phyloP scores from a whole-genome alignment of 1,140 invertebrate species.

The Macrobrachium nipponense region DNA sequence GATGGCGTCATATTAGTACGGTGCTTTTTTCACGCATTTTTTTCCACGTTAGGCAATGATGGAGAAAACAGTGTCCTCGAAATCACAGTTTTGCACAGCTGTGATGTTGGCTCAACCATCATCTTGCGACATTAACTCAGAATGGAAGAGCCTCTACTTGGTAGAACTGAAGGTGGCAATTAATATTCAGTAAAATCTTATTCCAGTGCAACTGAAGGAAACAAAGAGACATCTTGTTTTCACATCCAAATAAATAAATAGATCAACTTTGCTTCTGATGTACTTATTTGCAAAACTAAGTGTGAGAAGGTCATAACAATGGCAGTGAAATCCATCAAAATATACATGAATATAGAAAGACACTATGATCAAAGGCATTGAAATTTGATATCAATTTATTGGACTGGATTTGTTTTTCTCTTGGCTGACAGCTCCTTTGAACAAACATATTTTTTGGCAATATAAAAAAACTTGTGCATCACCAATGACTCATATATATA shows the following conservation, averaged over 20 bases:
- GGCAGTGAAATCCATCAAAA: constrained; percentile 34
- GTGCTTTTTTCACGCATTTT: background rate
- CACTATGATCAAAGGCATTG: constrained; percentile 12
- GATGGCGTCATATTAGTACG: background rate
- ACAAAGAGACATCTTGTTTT: background rate
- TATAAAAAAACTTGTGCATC: no score
- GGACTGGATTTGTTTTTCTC: no score
- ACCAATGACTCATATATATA: no score
- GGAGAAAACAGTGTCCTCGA: background rate
- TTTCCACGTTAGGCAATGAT: background rate
- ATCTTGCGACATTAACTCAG: constrained; percentile 7
- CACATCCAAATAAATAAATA: constrained; percentile 28
- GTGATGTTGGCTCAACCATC: constrained; percentile 15
- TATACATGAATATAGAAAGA: constrained; percentile 1
- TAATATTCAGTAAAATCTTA: background rate
- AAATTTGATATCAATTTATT: no score
- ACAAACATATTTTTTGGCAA: no score
- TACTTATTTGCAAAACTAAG: background rate
- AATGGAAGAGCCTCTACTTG: constrained; percentile 12
- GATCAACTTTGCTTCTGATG: background rate
- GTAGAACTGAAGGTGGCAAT: background rate
- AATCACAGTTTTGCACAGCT: background rate
- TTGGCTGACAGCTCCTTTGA: no score
- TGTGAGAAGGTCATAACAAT: constrained; percentile 23
- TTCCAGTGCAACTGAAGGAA: no score